Conservation (phyloP, 2,888 invertebrate genomes). For the Brachyopa scutellaris region DNA sequence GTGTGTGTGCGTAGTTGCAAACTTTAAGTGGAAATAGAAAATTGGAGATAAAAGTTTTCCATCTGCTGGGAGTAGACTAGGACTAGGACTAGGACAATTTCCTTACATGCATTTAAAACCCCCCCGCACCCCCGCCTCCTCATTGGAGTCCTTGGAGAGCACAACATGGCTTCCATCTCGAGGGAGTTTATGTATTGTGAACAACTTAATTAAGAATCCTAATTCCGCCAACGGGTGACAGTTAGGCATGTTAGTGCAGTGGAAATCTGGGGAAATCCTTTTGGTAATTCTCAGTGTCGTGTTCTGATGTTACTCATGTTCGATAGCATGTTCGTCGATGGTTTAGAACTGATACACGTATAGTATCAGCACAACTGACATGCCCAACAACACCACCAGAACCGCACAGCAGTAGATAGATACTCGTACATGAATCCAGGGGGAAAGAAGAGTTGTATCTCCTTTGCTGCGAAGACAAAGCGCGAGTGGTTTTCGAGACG, state of each 20-base stretch:
- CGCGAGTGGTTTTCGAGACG: constrained; percentile 23
- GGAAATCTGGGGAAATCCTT: constrained; percentile 43
- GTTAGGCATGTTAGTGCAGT: constrained; percentile 64
- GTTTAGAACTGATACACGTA: constrained; percentile 42
- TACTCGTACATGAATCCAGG: background rate
- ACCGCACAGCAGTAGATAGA: background rate
- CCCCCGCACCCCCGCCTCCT: background rate
- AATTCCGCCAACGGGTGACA: constrained; percentile 74
- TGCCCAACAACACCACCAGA: constrained; percentile 18
- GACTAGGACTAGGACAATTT: constrained; percentile 46
- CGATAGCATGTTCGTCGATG: constrained; percentile 65
- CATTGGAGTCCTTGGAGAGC: constrained; percentile 29
- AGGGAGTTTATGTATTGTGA: constrained; percentile 71
- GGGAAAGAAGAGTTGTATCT: constrained; percentile 18
- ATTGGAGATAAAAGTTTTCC: constrained; percentile 72
- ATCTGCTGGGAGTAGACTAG: constrained; percentile 35
- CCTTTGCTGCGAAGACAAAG: constrained; percentile 2
- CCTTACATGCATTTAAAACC: constrained; percentile 68
- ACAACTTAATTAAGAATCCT: constrained; percentile 74
- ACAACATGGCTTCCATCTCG: constrained; percentile 66
- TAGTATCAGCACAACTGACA: constrained; percentile 52
- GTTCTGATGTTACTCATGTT: constrained; percentile 66
- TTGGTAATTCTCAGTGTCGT: constrained; percentile 63
- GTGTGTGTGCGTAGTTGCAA: constrained; percentile 20
- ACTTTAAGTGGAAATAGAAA: constrained; percentile 72